Conservation (phyloP, 2,888 invertebrate species). For the Neoitamus cyanurus region DNA sequence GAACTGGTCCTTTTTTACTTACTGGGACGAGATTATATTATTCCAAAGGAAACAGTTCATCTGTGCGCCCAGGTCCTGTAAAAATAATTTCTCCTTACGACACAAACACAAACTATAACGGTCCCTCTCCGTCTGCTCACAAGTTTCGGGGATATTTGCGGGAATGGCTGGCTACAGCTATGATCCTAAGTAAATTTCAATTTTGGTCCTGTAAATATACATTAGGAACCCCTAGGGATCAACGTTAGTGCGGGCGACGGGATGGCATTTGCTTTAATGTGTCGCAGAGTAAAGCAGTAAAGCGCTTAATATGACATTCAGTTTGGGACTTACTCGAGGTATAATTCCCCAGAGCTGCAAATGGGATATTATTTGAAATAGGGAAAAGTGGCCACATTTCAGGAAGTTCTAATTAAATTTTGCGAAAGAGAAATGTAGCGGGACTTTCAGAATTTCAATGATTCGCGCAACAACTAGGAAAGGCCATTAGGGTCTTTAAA, state of each 20-base stretch:
- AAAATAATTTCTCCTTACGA: not conserved
- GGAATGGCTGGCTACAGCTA: not conserved
- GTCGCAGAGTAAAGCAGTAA: not conserved
- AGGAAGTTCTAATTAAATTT: not conserved
- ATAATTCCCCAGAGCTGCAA: not conserved
- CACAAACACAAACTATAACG: not conserved
- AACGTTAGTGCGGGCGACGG: not conserved
- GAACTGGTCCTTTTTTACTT: not conserved
- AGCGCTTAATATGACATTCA: not conserved
- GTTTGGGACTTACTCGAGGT: not conserved
- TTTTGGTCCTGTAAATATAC: not conserved
- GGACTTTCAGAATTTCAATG: not conserved
- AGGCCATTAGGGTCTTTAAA: not conserved
- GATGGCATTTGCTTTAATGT: not conserved
- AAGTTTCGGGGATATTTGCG: not conserved
- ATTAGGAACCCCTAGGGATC: not conserved
- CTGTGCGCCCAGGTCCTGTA: not conserved
- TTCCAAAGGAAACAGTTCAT: not conserved
- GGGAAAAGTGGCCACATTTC: not conserved
- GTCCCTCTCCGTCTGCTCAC: not conserved
- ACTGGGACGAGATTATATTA: not conserved
- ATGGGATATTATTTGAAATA: not conserved
- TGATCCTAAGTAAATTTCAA: constrained; percentile 28
- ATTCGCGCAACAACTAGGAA: not conserved
- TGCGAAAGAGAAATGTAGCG: not conserved